A percentile compares a stretch with the other conserved stretches of the same genome.
These are phyloP conservation scores for Leontocebus nigricollis DNA, from an alignment of 2,797 vertebrate genomes.

Conservation along the genomic window DNA sequence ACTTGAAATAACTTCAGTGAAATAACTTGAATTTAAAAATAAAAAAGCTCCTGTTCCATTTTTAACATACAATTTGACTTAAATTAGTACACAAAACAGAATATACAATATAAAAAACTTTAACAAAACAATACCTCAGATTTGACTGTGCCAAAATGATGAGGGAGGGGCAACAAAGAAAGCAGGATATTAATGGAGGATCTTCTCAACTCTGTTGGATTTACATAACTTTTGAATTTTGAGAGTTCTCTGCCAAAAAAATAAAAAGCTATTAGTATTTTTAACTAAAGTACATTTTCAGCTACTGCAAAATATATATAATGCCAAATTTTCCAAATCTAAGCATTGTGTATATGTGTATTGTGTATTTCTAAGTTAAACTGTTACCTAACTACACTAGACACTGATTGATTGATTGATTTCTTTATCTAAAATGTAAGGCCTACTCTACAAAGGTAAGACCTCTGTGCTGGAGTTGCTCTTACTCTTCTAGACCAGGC, in stretches of 20 bases:
- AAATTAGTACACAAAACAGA: slow-evolving; percentile 36
- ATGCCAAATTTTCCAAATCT: slow-evolving; percentile 26
- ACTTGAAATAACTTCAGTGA: slow-evolving; percentile 29
- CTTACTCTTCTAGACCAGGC: not conserved
- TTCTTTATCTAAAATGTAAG: slow-evolving; percentile 1
- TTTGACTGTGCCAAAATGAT: slow-evolving; percentile 92
- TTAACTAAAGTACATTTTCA: slow-evolving; percentile 50
- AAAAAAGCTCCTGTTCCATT: slow-evolving; percentile 16
- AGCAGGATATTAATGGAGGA: slow-evolving; percentile 94
- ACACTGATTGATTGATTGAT: not conserved
- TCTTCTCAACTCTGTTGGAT: slow-evolving; percentile 93
- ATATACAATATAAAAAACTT: not conserved
- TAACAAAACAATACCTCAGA: slow-evolving; percentile 87
- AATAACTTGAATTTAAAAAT: not conserved
- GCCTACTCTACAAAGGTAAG: not conserved
- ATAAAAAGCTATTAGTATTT: slow-evolving; percentile 63
- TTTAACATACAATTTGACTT: slow-evolving; percentile 34
- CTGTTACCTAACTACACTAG: slow-evolving; percentile 16
- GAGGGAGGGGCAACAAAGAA: slow-evolving; percentile 93
- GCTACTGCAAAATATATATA: slow-evolving; percentile 53
- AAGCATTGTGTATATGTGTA: not conserved
- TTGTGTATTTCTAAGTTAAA: not conserved
- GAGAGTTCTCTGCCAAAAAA: slow-evolving; percentile 89
- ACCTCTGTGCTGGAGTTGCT: not conserved
- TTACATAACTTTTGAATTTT: slow-evolving; percentile 94